Evolutionary conservation across 1,140 invertebrate genomes (phyloP).

Genomic region (Drosophila sulfurigaster): DNA sequence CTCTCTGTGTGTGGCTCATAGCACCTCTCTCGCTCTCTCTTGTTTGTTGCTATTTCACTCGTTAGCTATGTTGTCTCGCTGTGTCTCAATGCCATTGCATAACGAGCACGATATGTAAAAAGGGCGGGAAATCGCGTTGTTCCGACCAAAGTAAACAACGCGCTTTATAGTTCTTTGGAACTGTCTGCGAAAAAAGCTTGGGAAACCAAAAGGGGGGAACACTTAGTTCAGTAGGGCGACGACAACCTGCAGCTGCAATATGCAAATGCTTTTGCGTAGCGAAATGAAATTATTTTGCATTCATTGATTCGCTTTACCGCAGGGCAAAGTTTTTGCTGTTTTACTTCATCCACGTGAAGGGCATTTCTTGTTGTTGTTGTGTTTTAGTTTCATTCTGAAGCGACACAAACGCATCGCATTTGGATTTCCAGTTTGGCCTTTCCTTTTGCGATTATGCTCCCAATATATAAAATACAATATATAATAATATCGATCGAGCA

Average conservation of each 20-base stretch:
- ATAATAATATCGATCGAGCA: conserved; percentile 20
- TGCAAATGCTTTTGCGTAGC: conserved; percentile 75
- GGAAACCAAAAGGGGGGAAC: neutral
- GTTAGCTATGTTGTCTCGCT: conserved; percentile 24
- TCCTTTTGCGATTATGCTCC: conserved; percentile 46
- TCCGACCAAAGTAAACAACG: conserved; percentile 65
- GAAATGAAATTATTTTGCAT: conserved; percentile 69
- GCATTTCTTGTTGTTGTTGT: neutral
- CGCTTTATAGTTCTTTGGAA: conserved; percentile 66
- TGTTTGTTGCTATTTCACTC: neutral
- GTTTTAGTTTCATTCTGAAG: neutral
- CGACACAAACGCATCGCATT: conserved; percentile 56
- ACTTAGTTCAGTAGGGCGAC: conserved; percentile 2
- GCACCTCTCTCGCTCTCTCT: conserved; percentile 13
- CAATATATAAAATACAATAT: neutral
- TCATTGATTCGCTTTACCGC: conserved; percentile 63
- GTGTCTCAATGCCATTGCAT: conserved; percentile 70
- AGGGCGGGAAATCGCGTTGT: conserved; percentile 67
- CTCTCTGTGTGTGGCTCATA: neutral
- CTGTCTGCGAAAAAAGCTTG: neutral
- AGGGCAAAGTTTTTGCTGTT: conserved; percentile 63
- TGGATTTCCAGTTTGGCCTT: conserved; percentile 21
- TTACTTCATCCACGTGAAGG: neutral
- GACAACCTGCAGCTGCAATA: conserved; percentile 68
- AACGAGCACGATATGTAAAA: conserved; percentile 69